phyloP scores from a whole-genome alignment of 2,888 invertebrate species.

The Stenotaenia linearis region DNA sequence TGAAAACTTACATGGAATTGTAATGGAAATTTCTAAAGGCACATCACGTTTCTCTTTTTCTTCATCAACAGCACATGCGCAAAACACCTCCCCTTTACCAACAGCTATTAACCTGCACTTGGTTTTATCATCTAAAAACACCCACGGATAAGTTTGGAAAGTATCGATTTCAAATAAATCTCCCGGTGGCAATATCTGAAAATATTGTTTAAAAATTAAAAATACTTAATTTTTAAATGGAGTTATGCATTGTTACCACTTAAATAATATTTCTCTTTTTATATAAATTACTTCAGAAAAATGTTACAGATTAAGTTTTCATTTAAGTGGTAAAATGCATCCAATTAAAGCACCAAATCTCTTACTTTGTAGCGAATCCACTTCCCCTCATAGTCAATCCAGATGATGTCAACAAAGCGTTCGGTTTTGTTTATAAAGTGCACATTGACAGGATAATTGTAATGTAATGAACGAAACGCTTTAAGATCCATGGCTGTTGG shows the following conservation, averaged over 20 bases:
- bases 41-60: neutral
- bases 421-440: conserved; percentile 7
- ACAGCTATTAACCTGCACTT: neutral
- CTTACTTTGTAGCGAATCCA: conserved; percentile 26
- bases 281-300: too few species aligned
- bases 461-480: neutral
- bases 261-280: too few species aligned
- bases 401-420: neutral
- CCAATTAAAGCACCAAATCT: too few species aligned
- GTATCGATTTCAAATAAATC: neutral
- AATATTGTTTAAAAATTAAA: too few species aligned
- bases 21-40: neutral
- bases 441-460: neutral
- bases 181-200: neutral
- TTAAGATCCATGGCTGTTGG: neutral
- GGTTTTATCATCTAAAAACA: conserved; percentile 14
- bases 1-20: too few species aligned
- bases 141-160: conserved; percentile 24
- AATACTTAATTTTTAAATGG: too few species aligned
- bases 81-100: neutral
- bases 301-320: too few species aligned
- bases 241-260: too few species aligned
- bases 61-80: too few species aligned
- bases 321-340: neutral
- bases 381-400: conserved; percentile 21